Base-by-base conservation (phyloP, 2,888 invertebrate genomes). In the Drosophila parthenogenetica region DNA sequence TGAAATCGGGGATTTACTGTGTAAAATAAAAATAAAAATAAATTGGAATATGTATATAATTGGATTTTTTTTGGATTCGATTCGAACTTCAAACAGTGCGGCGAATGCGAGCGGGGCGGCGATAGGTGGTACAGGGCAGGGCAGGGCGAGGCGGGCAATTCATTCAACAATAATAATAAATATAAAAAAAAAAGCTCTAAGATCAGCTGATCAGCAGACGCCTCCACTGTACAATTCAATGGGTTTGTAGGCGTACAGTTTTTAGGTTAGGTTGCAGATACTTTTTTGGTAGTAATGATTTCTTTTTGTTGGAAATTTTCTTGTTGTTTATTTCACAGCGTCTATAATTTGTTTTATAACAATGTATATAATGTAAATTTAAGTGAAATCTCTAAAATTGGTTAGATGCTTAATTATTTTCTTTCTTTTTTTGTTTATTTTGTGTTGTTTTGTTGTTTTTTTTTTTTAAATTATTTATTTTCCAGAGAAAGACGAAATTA, bases 1-100 rank as follows among this genome's bases (percentile, higher is more conserved):
- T 81, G 79, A 89, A 85, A 85, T 84, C 84, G 81, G 85, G 85
- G 85, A 72, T 85, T 85, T 75, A 89, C 89, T 85, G 85, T 89
- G 75, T 85, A 84, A 73, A 68, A 85, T 69, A 87, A 84, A 76
- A 87, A 62, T 80, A 88, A 79, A 82, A 59, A 75, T 76, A 65
- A 70, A 29, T 17, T 46, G 35, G 45, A 37, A 48, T 64, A 54
- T 59, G 13, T 22, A 25, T 49, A 51, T 39, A 60, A 66, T 50
- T 48, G 60, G 51, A 40, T 35, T 35, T 11, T 32, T 11, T 35
- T 13, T 35, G 37, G 57, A 54, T 42, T 42, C 54, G 17, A 19
- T 43, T 54, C 32, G 42, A 53, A 25, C 50, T 13, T 43, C 19
- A 17, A 43, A 19, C 69, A 73, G 81, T 81, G 69, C 65, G 63